Percentiles rank a stretch among this genome's conserved stretches.
phyloP scores from a whole-genome alignment of 37 sponge, comb jelly and placozoan genomes.

The Spongilla lacustris region DNA sequence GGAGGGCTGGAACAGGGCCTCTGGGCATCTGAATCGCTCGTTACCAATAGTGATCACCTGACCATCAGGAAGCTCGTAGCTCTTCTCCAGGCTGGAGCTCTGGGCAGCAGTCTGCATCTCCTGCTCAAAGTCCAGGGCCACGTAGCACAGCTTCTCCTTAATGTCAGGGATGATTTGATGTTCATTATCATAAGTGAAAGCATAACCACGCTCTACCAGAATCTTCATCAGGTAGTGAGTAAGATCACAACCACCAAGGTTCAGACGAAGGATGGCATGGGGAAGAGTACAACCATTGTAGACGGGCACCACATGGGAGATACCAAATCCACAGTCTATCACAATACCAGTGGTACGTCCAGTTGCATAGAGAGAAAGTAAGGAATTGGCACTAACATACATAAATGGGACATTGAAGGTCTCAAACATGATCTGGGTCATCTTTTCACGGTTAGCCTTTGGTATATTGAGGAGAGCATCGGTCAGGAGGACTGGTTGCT shows the following conservation, averaged over 20 bases:
- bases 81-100: constrained; percentile 95
- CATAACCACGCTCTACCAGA: constrained; percentile 95
- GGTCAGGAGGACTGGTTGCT: constrained; percentile 99
- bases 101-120: constrained; percentile 95
- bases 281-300: constrained; percentile 99
- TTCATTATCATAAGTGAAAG: constrained; percentile 90
- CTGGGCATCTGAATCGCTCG: constrained; percentile 94
- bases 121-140: constrained; percentile 99
- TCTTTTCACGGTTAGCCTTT: constrained; percentile 99
- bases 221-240: constrained; percentile 99
- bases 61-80: constrained; percentile 99
- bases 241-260: constrained; percentile 97
- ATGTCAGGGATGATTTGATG: constrained; percentile 96
- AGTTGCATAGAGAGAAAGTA: constrained; percentile 98
- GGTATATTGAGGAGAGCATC: constrained; percentile 99
- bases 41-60: constrained; percentile 99
- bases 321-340: constrained; percentile 99
- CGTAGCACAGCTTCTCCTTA: constrained; percentile 99
- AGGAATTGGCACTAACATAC: constrained; percentile 98
- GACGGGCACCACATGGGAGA: constrained; percentile 99
- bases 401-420: constrained; percentile 99
- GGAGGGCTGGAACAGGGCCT: constrained; percentile 91
- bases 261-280: constrained; percentile 99
- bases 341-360: constrained; percentile 99
- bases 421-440: constrained; percentile 99